Base-by-base conservation (phyloP, 2,888 invertebrate genomes). In the Mythimna loreyi region DNA sequence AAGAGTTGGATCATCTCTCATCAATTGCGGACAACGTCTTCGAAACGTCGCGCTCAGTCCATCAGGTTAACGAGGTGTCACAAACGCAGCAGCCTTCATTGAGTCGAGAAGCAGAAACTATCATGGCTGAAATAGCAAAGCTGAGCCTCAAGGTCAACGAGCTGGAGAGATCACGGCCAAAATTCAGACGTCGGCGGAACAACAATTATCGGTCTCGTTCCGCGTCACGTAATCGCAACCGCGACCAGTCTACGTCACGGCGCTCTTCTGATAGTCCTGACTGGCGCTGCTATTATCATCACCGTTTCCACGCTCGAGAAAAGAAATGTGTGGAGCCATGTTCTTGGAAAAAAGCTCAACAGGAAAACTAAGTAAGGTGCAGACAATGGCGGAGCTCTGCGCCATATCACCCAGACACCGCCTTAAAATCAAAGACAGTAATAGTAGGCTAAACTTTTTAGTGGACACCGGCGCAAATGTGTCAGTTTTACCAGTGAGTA, bases 91-190 rank as follows among this genome's bases (percentile, higher is more conserved):
- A 49, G 49, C 4, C 49, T 13, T 11, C 49, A 3, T 23, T 23
- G 9, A 23, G 11, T 3, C 9, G 23, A 23, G 21, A 49, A 9
- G 23, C 9, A 23, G 49, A n/a, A 11, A 23, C 23, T 23, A 45
- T 45, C 49, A 49, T 49, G 49, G 49, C 49, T 13, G 49, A 49
- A 49, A 49, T 49, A 49, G 49, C 23, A 13, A 49, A 49, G 23
- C 49, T 49, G 49, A 49, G 49, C 13, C 13, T 21, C 49, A 49
- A 49, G 23, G 23, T 23, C 19, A 19, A 13, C 11, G 49, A 49
- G 11, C 11, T 49, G 49, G 49, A 49, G 21, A 49, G 49, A 25
- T 49, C 49, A 49, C 9, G 49, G 23, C 49, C 23, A 4, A 11
- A 23, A n/a, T 49, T 23, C 49, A 9, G 21, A 49, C 21, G 49